These are phyloP conservation scores for Falcunculus frontatus DNA, from an alignment of 2,113 vertebrate genomes.

Conservation along the genomic window DNA sequence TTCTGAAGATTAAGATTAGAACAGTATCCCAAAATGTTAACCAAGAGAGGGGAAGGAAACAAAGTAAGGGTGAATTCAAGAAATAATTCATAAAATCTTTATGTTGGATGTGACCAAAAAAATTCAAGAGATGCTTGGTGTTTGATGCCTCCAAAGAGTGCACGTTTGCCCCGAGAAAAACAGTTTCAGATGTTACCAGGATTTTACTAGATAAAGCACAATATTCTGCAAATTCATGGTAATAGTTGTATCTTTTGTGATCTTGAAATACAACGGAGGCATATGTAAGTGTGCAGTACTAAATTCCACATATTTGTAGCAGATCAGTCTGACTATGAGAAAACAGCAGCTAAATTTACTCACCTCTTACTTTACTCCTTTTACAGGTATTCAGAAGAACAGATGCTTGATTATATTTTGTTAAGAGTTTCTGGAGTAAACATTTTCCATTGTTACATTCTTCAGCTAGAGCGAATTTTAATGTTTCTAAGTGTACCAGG, in stretches of 20 bases:
- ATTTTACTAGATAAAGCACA: background rate
- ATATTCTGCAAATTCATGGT: background rate
- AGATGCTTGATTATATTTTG: conserved; percentile 70
- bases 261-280: background rate
- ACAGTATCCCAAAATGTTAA: background rate
- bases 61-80: background rate
- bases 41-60: background rate
- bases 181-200: background rate
- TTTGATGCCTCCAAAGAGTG: background rate
- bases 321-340: background rate
- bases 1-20: background rate
- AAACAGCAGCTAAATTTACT: background rate
- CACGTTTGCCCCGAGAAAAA: background rate
- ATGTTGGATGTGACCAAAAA: background rate
- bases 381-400: conserved; percentile 53
- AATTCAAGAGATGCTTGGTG: background rate
- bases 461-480: conserved; percentile 56
- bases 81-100: background rate
- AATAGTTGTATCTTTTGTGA: background rate
- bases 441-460: conserved; percentile 31
- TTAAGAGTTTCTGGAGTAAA: conserved; percentile 73
- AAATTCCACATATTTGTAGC: background rate
- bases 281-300: background rate
- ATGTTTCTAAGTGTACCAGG: conserved; percentile 78
- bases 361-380: conserved; percentile 62